Evolutionary conservation across 2,797 vertebrate genomes (phyloP).

Genomic region (Molossus alvarezi): DNA sequence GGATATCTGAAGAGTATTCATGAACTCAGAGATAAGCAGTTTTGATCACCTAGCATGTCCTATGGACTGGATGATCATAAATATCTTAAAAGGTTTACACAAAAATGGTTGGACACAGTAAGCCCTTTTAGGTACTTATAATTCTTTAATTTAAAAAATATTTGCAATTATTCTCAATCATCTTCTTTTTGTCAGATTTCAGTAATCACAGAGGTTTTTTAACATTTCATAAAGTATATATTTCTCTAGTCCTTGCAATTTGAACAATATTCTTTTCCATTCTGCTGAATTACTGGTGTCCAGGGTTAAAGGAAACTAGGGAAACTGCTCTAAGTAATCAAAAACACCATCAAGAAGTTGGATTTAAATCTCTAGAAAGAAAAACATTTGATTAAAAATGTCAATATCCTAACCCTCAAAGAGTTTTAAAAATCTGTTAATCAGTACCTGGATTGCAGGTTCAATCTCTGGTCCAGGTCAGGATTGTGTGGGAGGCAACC

Average conservation of each 20-base stretch:
- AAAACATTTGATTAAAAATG: neutral
- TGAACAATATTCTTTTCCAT: neutral
- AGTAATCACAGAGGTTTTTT: neutral
- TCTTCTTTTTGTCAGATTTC: conserved; percentile 8
- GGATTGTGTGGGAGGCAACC: too few relatives aligned
- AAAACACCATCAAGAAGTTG: conserved; percentile 18
- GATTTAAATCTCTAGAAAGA: neutral
- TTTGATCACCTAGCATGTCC: neutral
- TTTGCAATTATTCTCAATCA: neutral
- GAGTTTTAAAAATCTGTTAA: neutral
- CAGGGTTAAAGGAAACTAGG: neutral
- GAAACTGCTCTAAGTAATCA: neutral
- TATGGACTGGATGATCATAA: neutral
- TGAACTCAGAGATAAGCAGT: neutral
- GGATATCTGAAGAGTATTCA: neutral
- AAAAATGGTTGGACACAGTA: neutral
- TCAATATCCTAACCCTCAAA: neutral
- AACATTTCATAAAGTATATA: neutral
- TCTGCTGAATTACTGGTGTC: neutral
- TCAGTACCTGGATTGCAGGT: neutral
- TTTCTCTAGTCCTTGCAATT: conserved; percentile 31
- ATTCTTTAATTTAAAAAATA: conserved; percentile 25
- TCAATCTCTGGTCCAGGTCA: too few relatives aligned
- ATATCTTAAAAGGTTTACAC: conserved; percentile 5
- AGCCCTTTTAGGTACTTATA: neutral